Percentiles rank a stretch among this genome's conserved stretches.
Evolutionary conservation across 2,888 invertebrate species (phyloP).

Genomic region (Hylaea fasciaria): DNA sequence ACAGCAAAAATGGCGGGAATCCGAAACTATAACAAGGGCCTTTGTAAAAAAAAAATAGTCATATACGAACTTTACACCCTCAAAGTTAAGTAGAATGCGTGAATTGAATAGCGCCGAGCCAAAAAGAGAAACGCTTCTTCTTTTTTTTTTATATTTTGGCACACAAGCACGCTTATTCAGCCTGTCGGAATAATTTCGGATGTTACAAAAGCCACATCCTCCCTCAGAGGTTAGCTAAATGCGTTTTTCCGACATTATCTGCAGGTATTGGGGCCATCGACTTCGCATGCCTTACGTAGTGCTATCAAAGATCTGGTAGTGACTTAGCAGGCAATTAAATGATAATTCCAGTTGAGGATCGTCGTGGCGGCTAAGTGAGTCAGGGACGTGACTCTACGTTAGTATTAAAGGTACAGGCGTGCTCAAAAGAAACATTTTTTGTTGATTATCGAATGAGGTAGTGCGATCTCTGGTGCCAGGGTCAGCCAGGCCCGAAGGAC

Average conservation of each 20-base stretch:
- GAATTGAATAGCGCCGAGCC: background rate
- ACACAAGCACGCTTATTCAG: background rate
- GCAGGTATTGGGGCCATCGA: slow-evolving; percentile 47
- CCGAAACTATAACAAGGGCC: too few species aligned
- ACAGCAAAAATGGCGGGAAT: too few species aligned
- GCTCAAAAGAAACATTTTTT: slow-evolving; percentile 30
- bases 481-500: too few species aligned
- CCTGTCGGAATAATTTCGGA: background rate
- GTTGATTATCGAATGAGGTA: too few species aligned
- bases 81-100: too few species aligned
- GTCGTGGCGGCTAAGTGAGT: slow-evolving; percentile 55
- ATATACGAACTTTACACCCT: too few species aligned
- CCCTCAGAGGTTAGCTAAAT: slow-evolving; percentile 2
- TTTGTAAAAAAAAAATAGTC: too few species aligned
- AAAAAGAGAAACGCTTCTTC: background rate
- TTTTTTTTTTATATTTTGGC: background rate
- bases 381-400: slow-evolving; percentile 56
- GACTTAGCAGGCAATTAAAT: slow-evolving; percentile 61
- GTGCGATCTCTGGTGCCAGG: too few species aligned
- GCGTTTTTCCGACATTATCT: slow-evolving; percentile 14
- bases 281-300: slow-evolving; percentile 50
- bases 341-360: slow-evolving; percentile 56
- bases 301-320: slow-evolving; percentile 54
- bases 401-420: slow-evolving; percentile 46
- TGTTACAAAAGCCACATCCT: slow-evolving; percentile 4